phyloP scores from a whole-genome alignment of 2,888 invertebrate genomes.

The Machimus atricapillus region DNA sequence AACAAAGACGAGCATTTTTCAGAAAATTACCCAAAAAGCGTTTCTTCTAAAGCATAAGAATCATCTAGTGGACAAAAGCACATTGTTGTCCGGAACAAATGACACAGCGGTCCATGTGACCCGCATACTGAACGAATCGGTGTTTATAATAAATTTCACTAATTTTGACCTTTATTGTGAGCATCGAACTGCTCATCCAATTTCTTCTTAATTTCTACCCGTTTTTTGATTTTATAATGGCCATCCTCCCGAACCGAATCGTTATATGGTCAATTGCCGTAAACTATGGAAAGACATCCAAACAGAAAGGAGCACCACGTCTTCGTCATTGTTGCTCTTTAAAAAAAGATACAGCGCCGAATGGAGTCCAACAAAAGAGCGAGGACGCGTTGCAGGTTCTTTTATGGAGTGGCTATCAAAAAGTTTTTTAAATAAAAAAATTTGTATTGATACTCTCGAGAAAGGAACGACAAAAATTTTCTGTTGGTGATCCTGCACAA shows the following conservation, averaged over 20 bases:
- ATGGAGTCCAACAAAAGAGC: not conserved
- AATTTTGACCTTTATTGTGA: slow-evolving; percentile 26
- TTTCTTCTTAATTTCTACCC: slow-evolving; percentile 28
- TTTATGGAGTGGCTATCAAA: slow-evolving; percentile 23
- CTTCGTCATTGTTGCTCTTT: not conserved
- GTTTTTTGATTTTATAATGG: slow-evolving; percentile 8
- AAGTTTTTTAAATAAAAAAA: not conserved
- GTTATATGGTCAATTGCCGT: not conserved
- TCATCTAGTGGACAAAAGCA: slow-evolving; percentile 11
- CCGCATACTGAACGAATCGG: slow-evolving; percentile 3
- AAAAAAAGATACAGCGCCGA: slow-evolving; percentile 6
- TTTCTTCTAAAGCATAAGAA: slow-evolving; percentile 4
- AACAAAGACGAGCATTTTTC: slow-evolving; percentile 11
- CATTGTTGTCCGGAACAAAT: slow-evolving; percentile 5
- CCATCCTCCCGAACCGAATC: not conserved
- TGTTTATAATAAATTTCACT: slow-evolving; percentile 39
- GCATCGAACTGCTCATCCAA: slow-evolving; percentile 18
- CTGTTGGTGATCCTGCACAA: slow-evolving; percentile 2
- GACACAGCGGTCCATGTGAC: not conserved
- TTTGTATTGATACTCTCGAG: not conserved
- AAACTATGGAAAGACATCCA: slow-evolving; percentile 16
- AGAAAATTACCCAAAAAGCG: slow-evolving; percentile 19
- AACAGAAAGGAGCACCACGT: slow-evolving; percentile 8
- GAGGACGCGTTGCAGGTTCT: slow-evolving; percentile 2
- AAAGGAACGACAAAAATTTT: slow-evolving; percentile 7